Evolutionary conservation across 2,113 vertebrate species (phyloP), one percentile per base, ranked within the genome.

Genomic region (Macrotus californicus): DNA sequence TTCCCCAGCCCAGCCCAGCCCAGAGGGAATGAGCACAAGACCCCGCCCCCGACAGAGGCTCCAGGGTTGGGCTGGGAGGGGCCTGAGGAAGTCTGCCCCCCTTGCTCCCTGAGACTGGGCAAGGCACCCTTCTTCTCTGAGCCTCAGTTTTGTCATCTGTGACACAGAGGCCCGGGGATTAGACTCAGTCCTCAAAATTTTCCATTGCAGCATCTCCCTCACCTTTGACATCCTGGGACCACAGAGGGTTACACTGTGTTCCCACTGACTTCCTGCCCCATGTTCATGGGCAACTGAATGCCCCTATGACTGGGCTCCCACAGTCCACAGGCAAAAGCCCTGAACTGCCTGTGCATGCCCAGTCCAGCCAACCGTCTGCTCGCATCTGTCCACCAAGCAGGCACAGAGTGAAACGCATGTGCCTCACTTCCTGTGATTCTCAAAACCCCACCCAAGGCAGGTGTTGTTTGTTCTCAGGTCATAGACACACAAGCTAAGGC

Each of bases 301-400:
- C 29, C 8, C 24, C 77, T 34, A 0, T 26, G 43, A 8, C 70
- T 4, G n/a, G n/a, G 64, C 12, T 77, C 29, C 43, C 72, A 39
- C 0, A 13, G 43, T 0, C 5, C 31, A 4, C 1, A 10, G 46
- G 64, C 1, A 10, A 43, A 19, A 67, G 43, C 13, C 39, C 2
- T 31, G 5, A 12, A 7, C 36, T 2, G 10, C 36, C 48, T 16
- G 3, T 14, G 21, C 2, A 0, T 0, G 12, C 67, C 59, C 14
- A 1, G 89, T 5, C n/a, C 21, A 16, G 7, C 56, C 72, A 10
- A 87, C 15, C 56, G 4, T 24, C 75, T 31, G 29, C 34, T 56
- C 36, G 12, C 34, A 7, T 7, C 69, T 15, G 69, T n/a, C 39
- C 48, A 26, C 13, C 36, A 41, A 7, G 0, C 1, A 26, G n/a